Evolutionary conservation across 2,888 invertebrate genomes (phyloP), one percentile per base, ranked within the genome.

Genomic region (Epicampocera succincta): DNA sequence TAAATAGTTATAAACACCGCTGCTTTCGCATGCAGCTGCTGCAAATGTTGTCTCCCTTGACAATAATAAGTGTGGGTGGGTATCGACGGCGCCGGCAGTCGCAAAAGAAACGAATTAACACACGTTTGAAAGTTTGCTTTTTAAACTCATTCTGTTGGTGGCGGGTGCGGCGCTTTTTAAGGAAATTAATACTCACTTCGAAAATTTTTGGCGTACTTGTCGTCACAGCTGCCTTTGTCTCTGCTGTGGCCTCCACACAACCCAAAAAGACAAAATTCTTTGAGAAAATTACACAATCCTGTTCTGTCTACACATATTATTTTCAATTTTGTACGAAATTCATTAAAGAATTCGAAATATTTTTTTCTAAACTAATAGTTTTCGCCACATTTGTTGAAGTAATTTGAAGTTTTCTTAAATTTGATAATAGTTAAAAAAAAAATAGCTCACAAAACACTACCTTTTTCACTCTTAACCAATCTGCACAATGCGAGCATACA

Each of bases 31-130:
- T 74, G 74, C 78, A 80, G 76, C 71, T 75, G 73, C 71, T 61
- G 75, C 72, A 48, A 68, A 63, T 68, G 77, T 76, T 61, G 81
- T 78, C 81, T 78, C 83, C 78, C 83, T 77, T 77, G 81, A 81
- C 68, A 63, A 77, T 50, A 73, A 77, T 74, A 71, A 40, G 83
- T 82, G 83, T 85, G 74, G 84, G 83, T 80, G 84, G 82, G 60
- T 72, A 63, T 72, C 71, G 60, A 73, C 66, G 65, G 69, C 71
- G 72, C 75, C 75, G 82, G 60, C 74, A 69, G 66, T 52, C 29
- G 44, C 78, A 74, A 74, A 77, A 63, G 60, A 72, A 73, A 66
- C 46, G 71, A 82, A 60, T 78, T 61, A 81, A 74, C 73, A 77
- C 77, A 69, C 68, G 63, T 77, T 77, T 54, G 61, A 56, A 78